Conservation (phyloP, 2,888 invertebrate genomes). For the Microplitis deprimator region DNA sequence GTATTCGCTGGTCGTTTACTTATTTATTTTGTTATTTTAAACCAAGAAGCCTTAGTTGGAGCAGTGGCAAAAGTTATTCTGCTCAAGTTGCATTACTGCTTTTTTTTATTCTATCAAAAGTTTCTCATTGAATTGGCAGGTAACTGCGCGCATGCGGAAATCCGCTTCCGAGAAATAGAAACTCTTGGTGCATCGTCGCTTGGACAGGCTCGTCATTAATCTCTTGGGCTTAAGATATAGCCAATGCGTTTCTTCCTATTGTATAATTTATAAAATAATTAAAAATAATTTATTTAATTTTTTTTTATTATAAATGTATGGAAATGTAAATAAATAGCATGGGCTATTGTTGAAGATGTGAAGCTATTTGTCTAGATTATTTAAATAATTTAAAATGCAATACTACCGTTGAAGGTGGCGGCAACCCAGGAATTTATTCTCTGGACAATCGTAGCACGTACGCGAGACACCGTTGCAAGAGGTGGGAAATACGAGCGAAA, state of each 20-base stretch:
- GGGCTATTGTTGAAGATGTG: not conserved
- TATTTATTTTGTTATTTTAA: constrained; percentile 10
- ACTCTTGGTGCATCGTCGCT: constrained; percentile 34
- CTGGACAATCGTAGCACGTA: constrained; percentile 12
- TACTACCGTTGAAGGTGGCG: not conserved
- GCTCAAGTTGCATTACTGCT: not conserved
- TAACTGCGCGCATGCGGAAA: constrained; percentile 43
- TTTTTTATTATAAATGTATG: not conserved
- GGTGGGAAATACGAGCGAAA: constrained; percentile 25
- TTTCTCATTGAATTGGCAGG: constrained; percentile 33
- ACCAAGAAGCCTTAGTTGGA: constrained; percentile 1
- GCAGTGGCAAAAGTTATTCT: not conserved
- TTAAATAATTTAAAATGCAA: not conserved
- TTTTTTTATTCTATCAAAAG: constrained; percentile 8
- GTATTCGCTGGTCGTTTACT: not conserved
- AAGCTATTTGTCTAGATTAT: not conserved
- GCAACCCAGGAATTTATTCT: not conserved
- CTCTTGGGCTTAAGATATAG: not conserved
- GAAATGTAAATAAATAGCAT: not conserved
- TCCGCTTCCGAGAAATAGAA: constrained; percentile 48
- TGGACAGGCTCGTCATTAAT: constrained; percentile 4
- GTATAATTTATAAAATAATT: not conserved
- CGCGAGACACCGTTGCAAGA: not conserved
- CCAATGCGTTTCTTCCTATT: not conserved
- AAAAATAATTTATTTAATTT: not conserved